Evolutionary conservation across 2,113 vertebrate genomes (phyloP), one percentile per base, ranked within the genome.

Genomic region (Heloderma charlesbogerti): DNA sequence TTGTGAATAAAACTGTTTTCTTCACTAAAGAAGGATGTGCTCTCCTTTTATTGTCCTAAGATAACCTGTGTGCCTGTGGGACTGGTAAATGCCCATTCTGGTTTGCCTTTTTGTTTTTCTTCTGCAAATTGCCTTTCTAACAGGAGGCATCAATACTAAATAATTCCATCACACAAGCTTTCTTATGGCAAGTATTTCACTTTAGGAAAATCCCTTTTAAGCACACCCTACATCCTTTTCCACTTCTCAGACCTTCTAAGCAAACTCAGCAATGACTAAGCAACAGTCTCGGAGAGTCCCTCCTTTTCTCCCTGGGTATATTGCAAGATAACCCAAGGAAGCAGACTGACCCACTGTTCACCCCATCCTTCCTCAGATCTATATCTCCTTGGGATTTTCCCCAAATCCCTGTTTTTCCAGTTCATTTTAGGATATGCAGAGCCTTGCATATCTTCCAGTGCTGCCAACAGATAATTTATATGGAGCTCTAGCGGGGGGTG

Each of bases 301-400:
- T 16, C 82, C 27, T 87, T 89, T 89, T 87, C 85, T 86, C 10
- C 86, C 84, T 91, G 12, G 12, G 34, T 27, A 20, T 78, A 78
- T 9, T 25, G 3, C 40, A 91, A 91, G 37, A 66, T 13, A 92
- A 93, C 45, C 18, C n/a, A 81, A 71, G 37, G 34, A 88, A 91
- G 91, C 18, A 90, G 75, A 48, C 86, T 90, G 20, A 13, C 31
- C 18, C 51, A 20, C 12, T 15, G 60, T 66, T 15, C 66, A 10
- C 2, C 16, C 60, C 63, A 10, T 1, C 40, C 66, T 90, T 75
- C 0, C 0, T 86, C 66, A 57, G n/a, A 9, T 72, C 34, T 48
- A 27, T 45, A 54, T 84, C 31, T 71, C 16, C 85, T 74, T 81
- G 75, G 20, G 91, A 86, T 89, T 89, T 31, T 18, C 60, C 20